Base-by-base conservation (phyloP, 2,113 vertebrate genomes). In the Spea multiplicata region DNA sequence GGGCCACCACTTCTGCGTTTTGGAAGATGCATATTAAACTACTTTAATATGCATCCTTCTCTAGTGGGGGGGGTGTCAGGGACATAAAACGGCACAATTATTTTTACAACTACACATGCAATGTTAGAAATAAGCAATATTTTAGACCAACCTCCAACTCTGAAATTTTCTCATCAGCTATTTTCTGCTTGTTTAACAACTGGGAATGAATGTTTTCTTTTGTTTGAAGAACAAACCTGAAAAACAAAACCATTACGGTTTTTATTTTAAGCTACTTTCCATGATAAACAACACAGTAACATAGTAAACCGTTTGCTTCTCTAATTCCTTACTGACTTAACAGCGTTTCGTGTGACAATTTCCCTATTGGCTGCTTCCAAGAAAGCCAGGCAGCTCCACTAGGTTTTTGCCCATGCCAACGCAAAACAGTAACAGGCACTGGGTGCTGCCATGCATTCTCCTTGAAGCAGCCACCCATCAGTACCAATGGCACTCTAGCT, bases 161-260 rank as follows among this genome's bases (percentile, higher is more conserved):
- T 81, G 95, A 97, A 81, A 99, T 97, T 86, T 99, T 99, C 87
- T 97, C 95, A 80, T 98, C 94, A 0, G 96, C 95, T n/a, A 94
- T 92, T 83, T 94, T 97, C 90, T 97, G 95, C 88, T 97, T 98
- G 82, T 95, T 94, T 73, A 86, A 88, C 59, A 98, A 92, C 82
- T 98, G 96, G 77, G 88, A 93, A n/a, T 95, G 93, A 86, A 99
- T 96, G 66, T 93, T 93, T 83, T 92, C 94, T 88, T 95, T 97
- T 8, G 95, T 93, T 72, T 98, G 96, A 83, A 98, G 93, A 82
- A 99, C 95, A 89, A 99, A 99, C 96, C 97, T 98, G 74, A 65
- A 87, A 89, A 87, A 66, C 16, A 50, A 81, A 4, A 71, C 4
- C 17, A 53, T 50, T 62, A 6, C 1, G 14, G 59, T 62, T 62